Evolutionary conservation across 2,113 vertebrate genomes (phyloP).

Genomic region (Ciconia boyciana): DNA sequence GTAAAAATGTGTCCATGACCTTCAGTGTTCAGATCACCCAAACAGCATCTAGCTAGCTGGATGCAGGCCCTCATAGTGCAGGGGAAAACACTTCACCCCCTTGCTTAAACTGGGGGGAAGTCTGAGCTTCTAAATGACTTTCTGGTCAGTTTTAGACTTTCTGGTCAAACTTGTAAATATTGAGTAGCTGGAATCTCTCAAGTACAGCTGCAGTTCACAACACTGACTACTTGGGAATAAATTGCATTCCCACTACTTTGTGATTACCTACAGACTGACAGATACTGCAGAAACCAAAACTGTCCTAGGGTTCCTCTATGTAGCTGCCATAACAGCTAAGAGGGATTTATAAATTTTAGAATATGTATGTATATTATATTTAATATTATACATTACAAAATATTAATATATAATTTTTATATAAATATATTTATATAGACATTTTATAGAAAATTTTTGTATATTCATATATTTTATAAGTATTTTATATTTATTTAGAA

Average conservation of each 20-base stretch:
- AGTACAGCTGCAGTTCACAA: background rate
- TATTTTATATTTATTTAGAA: background rate
- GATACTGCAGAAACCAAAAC: background rate
- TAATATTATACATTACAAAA: background rate
- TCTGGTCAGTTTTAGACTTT: background rate
- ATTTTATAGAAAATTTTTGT: too few species aligned
- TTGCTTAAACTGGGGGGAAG: background rate
- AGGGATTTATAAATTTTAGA: background rate
- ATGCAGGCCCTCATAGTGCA: background rate
- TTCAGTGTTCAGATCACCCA: background rate
- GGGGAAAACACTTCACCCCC: background rate
- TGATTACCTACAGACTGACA: background rate
- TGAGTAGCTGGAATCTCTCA: background rate
- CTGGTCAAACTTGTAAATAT: background rate
- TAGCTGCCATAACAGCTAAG: background rate
- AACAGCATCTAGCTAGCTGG: background rate
- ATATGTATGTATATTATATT: background rate
- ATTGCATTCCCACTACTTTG: background rate
- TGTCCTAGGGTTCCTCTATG: background rate
- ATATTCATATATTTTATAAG: background rate
- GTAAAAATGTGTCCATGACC: background rate
- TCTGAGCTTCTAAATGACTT: background rate
- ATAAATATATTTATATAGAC: too few species aligned
- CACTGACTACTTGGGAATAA: background rate
- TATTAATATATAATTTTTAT: background rate